These are phyloP conservation scores for Colossoma macropomum DNA, from an alignment of 2,113 vertebrate genomes.

Conservation along the genomic window DNA sequence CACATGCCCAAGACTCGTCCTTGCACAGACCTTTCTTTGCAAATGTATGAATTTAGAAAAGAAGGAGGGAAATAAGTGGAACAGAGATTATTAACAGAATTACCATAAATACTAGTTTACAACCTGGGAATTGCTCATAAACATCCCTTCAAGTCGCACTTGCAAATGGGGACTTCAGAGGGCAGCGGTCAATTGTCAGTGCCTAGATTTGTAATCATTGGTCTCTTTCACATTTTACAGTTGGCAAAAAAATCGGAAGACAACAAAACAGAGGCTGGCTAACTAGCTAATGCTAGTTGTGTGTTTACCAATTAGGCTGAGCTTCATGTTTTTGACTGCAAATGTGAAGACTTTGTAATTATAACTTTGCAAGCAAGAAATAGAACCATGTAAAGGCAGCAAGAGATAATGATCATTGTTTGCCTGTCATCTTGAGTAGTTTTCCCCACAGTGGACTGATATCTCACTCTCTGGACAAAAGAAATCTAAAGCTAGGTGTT, in stretches of 20 bases:
- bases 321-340: neutral
- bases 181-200: no score
- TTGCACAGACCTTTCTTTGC: neutral
- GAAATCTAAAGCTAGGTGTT: conserved; percentile 67
- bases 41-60: neutral
- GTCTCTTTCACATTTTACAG: no score
- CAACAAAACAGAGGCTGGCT: no score
- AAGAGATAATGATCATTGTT: neutral
- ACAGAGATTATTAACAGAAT: neutral
- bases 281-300: neutral
- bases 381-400: neutral
- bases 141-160: no score
- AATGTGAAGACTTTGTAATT: neutral
- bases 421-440: neutral
- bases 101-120: no score
- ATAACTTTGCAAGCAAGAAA: neutral
- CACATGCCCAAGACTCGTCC: neutral
- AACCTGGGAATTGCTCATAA: no score
- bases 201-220: no score
- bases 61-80: conserved; percentile 1
- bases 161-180: no score
- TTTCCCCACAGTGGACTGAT: neutral
- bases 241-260: no score
- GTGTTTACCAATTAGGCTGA: no score
- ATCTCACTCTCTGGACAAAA: conserved; percentile 29